Evolutionary conservation across 2,113 vertebrate species (phyloP).

Genomic region (Clarias batrachus): DNA sequence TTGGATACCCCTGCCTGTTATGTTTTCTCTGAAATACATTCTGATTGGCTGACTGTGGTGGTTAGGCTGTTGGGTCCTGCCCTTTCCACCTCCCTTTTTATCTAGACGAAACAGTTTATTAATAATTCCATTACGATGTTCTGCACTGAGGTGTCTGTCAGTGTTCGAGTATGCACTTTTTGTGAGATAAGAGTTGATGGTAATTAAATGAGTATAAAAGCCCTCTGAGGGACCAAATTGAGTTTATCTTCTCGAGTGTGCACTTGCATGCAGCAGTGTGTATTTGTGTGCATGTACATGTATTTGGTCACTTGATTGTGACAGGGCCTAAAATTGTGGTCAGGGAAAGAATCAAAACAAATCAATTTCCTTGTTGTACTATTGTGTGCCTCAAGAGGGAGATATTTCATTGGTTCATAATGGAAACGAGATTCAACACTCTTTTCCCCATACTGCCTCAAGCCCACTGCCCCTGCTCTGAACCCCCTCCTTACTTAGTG

Average conservation of each 20-base stretch:
- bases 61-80: not conserved
- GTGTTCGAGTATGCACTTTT: not conserved
- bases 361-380: slow-evolving; percentile 29
- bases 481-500: slow-evolving; percentile 35
- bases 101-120: not conserved
- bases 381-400: slow-evolving; percentile 22
- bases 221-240: slow-evolving; percentile 20
- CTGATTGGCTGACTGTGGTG: slow-evolving; percentile 9
- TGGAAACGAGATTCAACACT: slow-evolving; percentile 6
- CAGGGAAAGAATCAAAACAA: slow-evolving; percentile 11
- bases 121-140: not conserved
- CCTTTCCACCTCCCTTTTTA: not conserved
- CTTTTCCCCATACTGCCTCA: slow-evolving; percentile 4
- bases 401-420: slow-evolving; percentile 48
- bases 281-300: slow-evolving; percentile 22
- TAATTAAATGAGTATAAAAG: not conserved
- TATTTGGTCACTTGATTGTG: slow-evolving; percentile 22
- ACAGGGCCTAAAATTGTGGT: not conserved
- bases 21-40: not conserved
- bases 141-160: slow-evolving; percentile 9
- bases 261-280: slow-evolving; percentile 5
- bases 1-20: not conserved
- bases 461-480: slow-evolving; percentile 11
- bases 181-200: not conserved
- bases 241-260: not conserved